Base-by-base conservation (phyloP, 2,888 invertebrate genomes). In the Halictus ligatus region DNA sequence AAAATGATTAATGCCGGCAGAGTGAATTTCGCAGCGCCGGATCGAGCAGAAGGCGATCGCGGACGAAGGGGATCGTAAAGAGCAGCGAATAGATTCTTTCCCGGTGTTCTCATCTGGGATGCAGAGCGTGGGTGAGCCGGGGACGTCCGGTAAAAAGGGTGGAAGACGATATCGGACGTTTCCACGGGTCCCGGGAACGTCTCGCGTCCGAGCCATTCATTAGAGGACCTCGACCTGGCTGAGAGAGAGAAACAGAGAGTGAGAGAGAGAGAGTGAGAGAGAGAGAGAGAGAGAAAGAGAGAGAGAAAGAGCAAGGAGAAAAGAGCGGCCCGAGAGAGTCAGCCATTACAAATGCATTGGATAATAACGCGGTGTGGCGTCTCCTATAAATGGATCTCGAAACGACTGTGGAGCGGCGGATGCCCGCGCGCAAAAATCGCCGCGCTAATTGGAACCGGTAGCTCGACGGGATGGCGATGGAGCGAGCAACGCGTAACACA, bases 331-430 rank as follows among this genome's bases (percentile, higher is more conserved):
- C 3, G 10, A 88, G 88, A 81, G 89, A 88, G 87, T 84, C 88
- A 90, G 85, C 89, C 91, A 93, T 93, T 93, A 93, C 90, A 83
- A 91, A 93, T 93, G 91, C 92, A 93, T 92, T 92, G 92, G 93
- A 93, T 92, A 93, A 93, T 92, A 93, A 93, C 89, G 91, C 88
- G 85, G 89, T 87, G 85, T 89, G 91, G 91, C 89, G 89, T 90
- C 88, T 90, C 86, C 83, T 81, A 60, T 86, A 86, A 88, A 80
- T 79, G 84, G 83, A 84, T 81, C 84, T 71, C 67, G 75, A 25
- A 71, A 54, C 72, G 78, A 67, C 54, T 46, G 69, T 18, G 35
- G 79, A 78, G 75, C 64, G 78, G 69, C 83, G 86, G 76, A 81
- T 72, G 80, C 78, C 35, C 43, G 43, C n/a, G 81, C 25, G 81